Evolutionary conservation across 2,888 invertebrate species (phyloP), one percentile per base, ranked within the genome.

Genomic region (Augiades crinisus): DNA sequence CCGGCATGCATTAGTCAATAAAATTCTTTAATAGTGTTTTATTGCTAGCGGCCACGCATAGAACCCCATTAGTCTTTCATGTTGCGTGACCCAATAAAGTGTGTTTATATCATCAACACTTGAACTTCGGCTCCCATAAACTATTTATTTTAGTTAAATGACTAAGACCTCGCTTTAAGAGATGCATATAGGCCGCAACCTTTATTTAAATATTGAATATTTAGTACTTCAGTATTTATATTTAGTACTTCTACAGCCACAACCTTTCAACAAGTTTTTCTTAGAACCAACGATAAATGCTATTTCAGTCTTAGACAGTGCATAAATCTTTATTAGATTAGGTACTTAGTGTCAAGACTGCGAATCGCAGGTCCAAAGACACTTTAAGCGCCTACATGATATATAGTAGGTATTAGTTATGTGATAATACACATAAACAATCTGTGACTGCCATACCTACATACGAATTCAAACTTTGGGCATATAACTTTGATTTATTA

Each of bases 251-350:
- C 33, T 22, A 5, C 31, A 33, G 22, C 21, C 16, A 33, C 21
- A 47, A 40, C 14, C 21, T 37, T 38, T 2, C 31, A 16, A 33
- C 19, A 47, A 40, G 37, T 40, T 36, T 36, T 36, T 19, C 19
- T 10, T 4, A 27, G 43, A 36, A 27, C 24, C 13, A 16, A 27
- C 24, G 43, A n/a, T 3, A 43, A 50, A 34, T 24, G 43, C 43
- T 50, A 27, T 34, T 43, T 43, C 34, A 36, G 34, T 43, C 10
- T 43, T 41, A 22, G 40, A 17, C 19, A 14, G n/a, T 31, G 19
- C 41, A 27, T 43, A 27, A 50, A 30, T 43, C 34, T 43, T 50
- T 34, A 50, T 50, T 34, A 36, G 41, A 50, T 50, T 43, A 50
- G 40, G 17, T 50, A 8, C 36, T 43, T 50, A 50, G 22, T 27